Evolutionary conservation across 2,113 vertebrate species (phyloP).

Genomic region (Noctilio leporinus): DNA sequence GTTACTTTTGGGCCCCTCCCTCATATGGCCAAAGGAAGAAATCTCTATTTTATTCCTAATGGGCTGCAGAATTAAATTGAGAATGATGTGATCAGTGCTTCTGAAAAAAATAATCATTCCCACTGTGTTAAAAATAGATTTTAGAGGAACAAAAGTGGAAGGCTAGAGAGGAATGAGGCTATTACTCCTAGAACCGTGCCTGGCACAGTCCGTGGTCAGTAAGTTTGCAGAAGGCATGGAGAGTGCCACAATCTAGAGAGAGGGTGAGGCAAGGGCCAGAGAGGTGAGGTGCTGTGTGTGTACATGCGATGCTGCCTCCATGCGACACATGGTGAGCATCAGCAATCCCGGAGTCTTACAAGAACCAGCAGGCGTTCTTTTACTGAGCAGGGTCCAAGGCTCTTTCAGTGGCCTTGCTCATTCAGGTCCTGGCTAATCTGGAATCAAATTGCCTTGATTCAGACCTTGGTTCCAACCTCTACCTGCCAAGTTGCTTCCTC

Average conservation of each 20-base stretch:
- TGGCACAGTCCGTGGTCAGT: neutral
- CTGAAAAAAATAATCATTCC: neutral
- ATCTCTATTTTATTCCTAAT: neutral
- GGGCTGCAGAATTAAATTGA: neutral
- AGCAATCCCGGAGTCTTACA: neutral
- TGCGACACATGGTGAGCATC: neutral
- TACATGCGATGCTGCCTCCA: neutral
- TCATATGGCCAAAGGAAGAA: neutral
- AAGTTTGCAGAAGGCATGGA: neutral
- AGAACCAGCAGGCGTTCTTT: neutral
- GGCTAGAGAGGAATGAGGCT: neutral
- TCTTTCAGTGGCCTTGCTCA: neutral
- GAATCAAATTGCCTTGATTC: neutral
- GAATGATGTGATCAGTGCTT: neutral
- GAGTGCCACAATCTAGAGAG: neutral
- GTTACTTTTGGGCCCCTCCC: no score
- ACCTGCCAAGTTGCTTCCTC: neutral
- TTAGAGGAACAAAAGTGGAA: neutral
- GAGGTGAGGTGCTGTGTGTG: rapidly evolving
- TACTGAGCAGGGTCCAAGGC: neutral
- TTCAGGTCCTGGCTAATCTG: neutral
- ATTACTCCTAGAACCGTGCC: neutral
- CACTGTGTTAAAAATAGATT: neutral
- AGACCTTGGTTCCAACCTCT: neutral
- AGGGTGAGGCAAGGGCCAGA: neutral